Conservation (phyloP, 2,888 invertebrate species). For the Arge pagana region DNA sequence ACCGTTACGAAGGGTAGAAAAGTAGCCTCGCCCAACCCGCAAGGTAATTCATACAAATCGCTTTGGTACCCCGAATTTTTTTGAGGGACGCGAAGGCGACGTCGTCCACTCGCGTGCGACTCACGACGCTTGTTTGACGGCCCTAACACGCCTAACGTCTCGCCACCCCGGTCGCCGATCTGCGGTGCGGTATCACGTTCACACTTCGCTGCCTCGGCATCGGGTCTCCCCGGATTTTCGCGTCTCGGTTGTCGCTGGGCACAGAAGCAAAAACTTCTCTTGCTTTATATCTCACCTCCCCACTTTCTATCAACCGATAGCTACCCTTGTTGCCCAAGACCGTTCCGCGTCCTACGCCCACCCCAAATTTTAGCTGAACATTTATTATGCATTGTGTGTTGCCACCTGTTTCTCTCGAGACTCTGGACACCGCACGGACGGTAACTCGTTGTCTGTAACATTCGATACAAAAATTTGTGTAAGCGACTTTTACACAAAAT, state of each 20-base stretch:
- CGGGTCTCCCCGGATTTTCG: slow-evolving; percentile 33
- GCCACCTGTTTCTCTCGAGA: slow-evolving; percentile 3
- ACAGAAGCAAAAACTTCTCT: slow-evolving; percentile 34
- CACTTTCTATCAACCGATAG: too few species aligned
- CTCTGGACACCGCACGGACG: too few species aligned
- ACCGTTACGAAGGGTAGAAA: not conserved
- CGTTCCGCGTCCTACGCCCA: not conserved
- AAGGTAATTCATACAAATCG: slow-evolving; percentile 51
- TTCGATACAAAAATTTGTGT: too few species aligned
- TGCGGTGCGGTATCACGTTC: slow-evolving; percentile 53
- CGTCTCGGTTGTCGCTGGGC: slow-evolving; percentile 29
- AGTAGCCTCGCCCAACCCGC: too few species aligned
- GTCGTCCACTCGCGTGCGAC: slow-evolving; percentile 28
- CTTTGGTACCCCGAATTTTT: slow-evolving; percentile 20
- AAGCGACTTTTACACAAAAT: too few species aligned
- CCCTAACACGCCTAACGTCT: slow-evolving; percentile 6
- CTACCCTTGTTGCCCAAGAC: too few species aligned
- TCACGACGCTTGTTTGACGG: slow-evolving; percentile 43
- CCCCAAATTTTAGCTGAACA: not conserved
- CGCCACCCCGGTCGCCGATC: slow-evolving; percentile 32
- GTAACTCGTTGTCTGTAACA: too few species aligned
- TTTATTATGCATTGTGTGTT: not conserved
- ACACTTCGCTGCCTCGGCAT: slow-evolving; percentile 50
- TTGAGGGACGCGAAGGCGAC: slow-evolving; percentile 26
- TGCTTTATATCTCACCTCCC: slow-evolving; percentile 2